These are phyloP conservation scores for Saxidomus purpurata DNA, from an alignment of 1,140 invertebrate species.

Conservation along the genomic window DNA sequence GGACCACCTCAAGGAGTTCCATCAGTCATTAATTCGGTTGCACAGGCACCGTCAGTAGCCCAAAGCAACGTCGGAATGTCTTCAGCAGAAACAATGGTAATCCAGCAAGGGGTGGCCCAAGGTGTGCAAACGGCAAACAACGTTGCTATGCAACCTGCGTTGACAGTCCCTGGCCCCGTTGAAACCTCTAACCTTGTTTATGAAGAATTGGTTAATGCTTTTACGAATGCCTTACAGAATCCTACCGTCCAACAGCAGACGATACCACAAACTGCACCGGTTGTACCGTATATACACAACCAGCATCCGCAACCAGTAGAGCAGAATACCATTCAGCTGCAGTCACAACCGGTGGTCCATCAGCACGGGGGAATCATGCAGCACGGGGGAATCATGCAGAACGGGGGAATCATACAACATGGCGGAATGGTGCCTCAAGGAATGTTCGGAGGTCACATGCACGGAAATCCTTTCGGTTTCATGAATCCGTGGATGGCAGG, in stretches of 20 bases:
- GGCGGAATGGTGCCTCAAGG: not conserved
- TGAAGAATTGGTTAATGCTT: constrained; percentile 22
- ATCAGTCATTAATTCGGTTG: too few relatives aligned
- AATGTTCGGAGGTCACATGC: not conserved
- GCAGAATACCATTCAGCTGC: not conserved
- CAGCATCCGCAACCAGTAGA: not conserved
- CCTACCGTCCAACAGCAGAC: not conserved
- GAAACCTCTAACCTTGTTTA: not conserved
- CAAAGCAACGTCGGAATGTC: too few relatives aligned
- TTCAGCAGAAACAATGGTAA: too few relatives aligned
- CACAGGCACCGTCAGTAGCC: too few relatives aligned
- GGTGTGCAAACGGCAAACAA: not conserved
- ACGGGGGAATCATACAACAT: not conserved
- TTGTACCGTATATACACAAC: not conserved
- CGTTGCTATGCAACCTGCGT: not conserved
- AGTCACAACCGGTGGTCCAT: not conserved
- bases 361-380: not conserved
- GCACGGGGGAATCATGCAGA: not conserved
- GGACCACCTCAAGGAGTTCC: too few relatives aligned
- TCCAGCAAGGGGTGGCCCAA: not conserved
- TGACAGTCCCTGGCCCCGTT: not conserved
- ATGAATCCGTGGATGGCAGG: constrained; percentile 38
- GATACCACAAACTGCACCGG: not conserved
- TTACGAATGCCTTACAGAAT: constrained; percentile 4
- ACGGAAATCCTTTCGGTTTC: not conserved